Percentiles rank a stretch among this genome's conserved stretches.
Evolutionary conservation across 2,113 vertebrate species (phyloP).

Genomic region (Hippocampus guttulatus): DNA sequence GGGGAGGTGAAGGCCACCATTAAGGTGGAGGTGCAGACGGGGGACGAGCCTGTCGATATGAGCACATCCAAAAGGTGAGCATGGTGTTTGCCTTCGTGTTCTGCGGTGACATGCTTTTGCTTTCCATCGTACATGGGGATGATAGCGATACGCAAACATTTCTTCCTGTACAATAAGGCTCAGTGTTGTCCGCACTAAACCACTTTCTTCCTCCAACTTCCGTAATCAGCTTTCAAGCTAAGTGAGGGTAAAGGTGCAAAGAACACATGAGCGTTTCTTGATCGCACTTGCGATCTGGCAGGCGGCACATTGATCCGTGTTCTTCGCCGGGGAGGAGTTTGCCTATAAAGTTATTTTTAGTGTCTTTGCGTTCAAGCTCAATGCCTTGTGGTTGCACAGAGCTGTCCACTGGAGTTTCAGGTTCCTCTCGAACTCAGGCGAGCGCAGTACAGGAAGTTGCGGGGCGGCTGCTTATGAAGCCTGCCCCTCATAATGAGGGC

Average conservation of each 20-base stretch:
- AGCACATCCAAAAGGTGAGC: conserved; percentile 90
- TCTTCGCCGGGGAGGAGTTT: neutral
- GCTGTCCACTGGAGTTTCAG: conserved; percentile 31
- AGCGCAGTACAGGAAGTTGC: conserved; percentile 67
- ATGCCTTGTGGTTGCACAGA: conserved; percentile 3
- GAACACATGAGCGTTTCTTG: neutral
- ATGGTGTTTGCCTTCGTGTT: neutral
- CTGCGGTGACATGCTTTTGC: neutral
- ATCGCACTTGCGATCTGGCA: conserved; percentile 7
- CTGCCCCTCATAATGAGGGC: conserved; percentile 50
- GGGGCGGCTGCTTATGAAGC: conserved; percentile 39
- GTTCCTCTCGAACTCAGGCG: conserved; percentile 29
- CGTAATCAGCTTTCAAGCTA: conserved; percentile 14
- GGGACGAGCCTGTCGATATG: conserved; percentile 93
- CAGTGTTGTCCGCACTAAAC: conserved; percentile 18
- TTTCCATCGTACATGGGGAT: neutral
- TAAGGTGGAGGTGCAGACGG: conserved; percentile 81
- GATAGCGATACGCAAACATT: neutral
- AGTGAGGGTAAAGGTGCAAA: conserved; percentile 4
- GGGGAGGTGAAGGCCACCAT: conserved; percentile 80
- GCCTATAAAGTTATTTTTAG: neutral
- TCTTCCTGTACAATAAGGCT: conserved; percentile 9
- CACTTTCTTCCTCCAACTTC: neutral
- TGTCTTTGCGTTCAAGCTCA: conserved; percentile 3
- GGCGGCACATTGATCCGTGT: neutral